Evolutionary conservation across 1,140 invertebrate genomes (phyloP).

Genomic region (Cardiocondyla obscurior): DNA sequence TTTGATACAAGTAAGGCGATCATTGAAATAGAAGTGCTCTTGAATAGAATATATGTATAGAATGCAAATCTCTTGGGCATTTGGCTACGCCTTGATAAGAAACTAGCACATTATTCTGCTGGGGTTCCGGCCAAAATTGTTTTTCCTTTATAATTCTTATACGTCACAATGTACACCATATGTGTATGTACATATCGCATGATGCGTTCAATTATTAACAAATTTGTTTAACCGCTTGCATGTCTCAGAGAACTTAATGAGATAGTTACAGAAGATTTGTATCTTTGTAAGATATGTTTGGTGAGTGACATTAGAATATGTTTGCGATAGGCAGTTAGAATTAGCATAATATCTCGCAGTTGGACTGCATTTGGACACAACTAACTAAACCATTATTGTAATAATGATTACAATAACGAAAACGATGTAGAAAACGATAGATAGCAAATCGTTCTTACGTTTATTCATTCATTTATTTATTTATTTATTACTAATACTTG

Average conservation of each 20-base stretch:
- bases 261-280: constrained; percentile 4
- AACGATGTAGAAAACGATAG: background rate
- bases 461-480: too few relatives aligned
- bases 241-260: constrained; percentile 25
- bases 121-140: background rate
- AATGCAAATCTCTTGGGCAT: constrained; percentile 4
- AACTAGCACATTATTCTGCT: background rate
- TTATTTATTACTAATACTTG: background rate
- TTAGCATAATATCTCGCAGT: background rate
- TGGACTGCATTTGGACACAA: background rate
- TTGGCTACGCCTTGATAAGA: background rate
- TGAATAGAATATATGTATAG: background rate
- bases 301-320: background rate
- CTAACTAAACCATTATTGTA: background rate
- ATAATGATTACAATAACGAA: background rate
- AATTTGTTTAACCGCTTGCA: background rate
- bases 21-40: constrained; percentile 14
- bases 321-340: background rate
- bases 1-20: background rate
- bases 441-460: background rate
- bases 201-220: background rate
- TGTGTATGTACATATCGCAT: background rate
- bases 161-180: background rate
- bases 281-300: constrained; percentile 35
- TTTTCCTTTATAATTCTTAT: background rate